phyloP scores from a whole-genome alignment of 2,888 invertebrate species.

The Therioaphis trifolii region DNA sequence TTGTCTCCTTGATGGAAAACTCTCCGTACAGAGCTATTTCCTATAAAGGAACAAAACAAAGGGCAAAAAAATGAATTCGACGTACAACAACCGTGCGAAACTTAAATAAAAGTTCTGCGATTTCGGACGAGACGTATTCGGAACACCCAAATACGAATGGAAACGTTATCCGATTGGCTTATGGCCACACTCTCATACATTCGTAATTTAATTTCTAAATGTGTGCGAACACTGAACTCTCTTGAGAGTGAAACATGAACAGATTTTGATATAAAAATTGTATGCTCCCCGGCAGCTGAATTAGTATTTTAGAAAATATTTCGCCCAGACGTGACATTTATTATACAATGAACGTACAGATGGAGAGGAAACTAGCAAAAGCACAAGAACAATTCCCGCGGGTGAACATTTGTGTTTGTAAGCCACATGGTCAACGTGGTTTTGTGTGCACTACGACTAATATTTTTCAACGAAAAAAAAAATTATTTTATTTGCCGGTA shows the following conservation, averaged over 20 bases:
- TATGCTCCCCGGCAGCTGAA: background rate
- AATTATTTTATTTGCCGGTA: too few species aligned
- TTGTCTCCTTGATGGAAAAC: slow-evolving; percentile 93
- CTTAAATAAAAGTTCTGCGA: background rate
- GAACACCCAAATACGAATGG: background rate
- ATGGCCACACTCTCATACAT: background rate
- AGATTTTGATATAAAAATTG: background rate
- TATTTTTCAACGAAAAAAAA: too few species aligned
- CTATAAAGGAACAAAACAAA: slow-evolving; percentile 69
- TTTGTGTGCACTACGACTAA: too few species aligned
- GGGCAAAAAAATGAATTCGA: background rate
- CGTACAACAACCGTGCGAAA: background rate
- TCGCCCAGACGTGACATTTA: background rate
- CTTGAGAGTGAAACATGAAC: background rate
- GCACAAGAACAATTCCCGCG: too few species aligned
- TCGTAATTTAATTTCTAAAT: slow-evolving; percentile 13
- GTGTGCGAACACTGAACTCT: background rate
- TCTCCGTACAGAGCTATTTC: slow-evolving; percentile 91
- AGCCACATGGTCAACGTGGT: too few species aligned
- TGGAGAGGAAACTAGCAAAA: too few species aligned
- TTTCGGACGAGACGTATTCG: background rate
- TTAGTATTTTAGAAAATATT: background rate
- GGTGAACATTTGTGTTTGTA: too few species aligned
- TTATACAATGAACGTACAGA: background rate
- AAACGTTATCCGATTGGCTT: background rate